Base-by-base conservation (phyloP, 2,797 vertebrate species). In the Typhlichthys eigenmanni region DNA sequence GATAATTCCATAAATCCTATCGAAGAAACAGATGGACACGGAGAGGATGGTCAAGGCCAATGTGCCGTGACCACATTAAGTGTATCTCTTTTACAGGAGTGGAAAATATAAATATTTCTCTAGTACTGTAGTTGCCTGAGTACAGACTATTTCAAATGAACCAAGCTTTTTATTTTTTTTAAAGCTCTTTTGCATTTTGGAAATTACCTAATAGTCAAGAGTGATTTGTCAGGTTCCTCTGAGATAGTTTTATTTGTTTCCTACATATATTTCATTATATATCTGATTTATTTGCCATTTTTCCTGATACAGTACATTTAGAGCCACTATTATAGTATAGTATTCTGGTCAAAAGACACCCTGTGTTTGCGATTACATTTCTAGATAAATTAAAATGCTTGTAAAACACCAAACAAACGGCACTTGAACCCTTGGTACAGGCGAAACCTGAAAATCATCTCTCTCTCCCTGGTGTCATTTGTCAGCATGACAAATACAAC, bases 1-100 rank as follows among this genome's bases (percentile, higher is more conserved):
- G 68, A 77, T 71, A 83, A 83, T 80, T 79, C 69, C 74, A 58
- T 66, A 85, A 79, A 80, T 79, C 68, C 75, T 61, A 74, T 80
- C 83, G 83, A 75, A 74, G 67, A 81, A 77, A 75, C 73, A 72
- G 62, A 72, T 57, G 65, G 79, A 86, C 80, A 71, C 2, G 57
- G 68, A 84, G 76, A 69, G 78, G 75, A 80, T 47, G 58, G 46
- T 75, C 58, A 50, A 54, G 54, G 60, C 63, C 85, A 88, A 88
- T 87, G 87, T 70, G 64, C 87, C 80, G 17, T 85, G 82, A 81
- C 71, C 53, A 58, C 65, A 65, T 66, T 60, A 75, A 60, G 80
- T 79, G 75, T 63, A 82, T 86, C 74, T 85, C 66, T 86, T 90
- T 85, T 72, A 81, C 60, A 76, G 71, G 64, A 45, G 63, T 61